A percentile compares a stretch with the other conserved stretches of the same genome.
phyloP scores from a whole-genome alignment of 2,113 vertebrate genomes.

The Macquaria australasica region DNA sequence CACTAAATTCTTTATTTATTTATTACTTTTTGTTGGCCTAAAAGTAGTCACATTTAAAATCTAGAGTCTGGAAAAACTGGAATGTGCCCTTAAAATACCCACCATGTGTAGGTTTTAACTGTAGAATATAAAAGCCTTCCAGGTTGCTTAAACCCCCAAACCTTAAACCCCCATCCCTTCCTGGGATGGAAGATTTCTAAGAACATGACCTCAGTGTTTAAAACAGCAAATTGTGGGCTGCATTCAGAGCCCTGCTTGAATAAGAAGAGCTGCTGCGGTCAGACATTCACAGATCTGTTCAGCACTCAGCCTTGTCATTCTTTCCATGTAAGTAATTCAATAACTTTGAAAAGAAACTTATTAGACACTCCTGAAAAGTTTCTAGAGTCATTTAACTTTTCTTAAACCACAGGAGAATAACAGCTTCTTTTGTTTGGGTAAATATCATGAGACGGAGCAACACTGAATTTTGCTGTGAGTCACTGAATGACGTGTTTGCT shows the following conservation, averaged over 20 bases:
- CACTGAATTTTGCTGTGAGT: conserved; percentile 45
- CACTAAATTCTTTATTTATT: neutral
- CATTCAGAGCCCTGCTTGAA: neutral
- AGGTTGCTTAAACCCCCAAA: neutral
- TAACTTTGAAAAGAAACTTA: neutral
- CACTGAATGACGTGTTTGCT: conserved; percentile 63
- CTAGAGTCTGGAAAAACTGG: neutral
- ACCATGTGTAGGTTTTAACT: neutral
- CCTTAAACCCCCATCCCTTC: too few species aligned
- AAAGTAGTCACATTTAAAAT: neutral
- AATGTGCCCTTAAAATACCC: neutral
- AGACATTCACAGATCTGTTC: neutral
- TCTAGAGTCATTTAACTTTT: neutral
- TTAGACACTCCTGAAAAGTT: neutral
- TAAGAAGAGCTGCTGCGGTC: neutral
- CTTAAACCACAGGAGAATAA: neutral
- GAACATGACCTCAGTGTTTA: neutral
- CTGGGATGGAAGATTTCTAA: fast-evolving
- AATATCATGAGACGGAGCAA: conserved; percentile 31
- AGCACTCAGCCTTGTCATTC: neutral
- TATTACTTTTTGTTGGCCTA: too few species aligned
- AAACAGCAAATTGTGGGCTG: neutral
- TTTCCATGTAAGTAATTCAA: neutral
- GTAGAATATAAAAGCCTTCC: neutral
- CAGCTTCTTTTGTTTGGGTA: conserved; percentile 30